A percentile compares a stretch with the other conserved stretches of the same genome.
Conservation (phyloP, 2,888 invertebrate species). For the Zele albiditarsus region DNA sequence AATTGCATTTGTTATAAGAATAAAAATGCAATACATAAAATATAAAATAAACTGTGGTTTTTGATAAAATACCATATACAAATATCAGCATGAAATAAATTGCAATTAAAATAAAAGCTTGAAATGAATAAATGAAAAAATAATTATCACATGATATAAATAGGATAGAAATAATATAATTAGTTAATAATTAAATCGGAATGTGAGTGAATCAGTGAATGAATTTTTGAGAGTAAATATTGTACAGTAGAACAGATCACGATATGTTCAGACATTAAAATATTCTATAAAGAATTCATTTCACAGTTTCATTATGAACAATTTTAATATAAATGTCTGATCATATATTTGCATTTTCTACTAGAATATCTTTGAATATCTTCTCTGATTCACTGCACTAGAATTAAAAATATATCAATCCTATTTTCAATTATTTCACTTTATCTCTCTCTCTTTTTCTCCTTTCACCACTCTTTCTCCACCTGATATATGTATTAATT, state of each 20-base stretch:
- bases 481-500: background rate
- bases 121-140: background rate
- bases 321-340: background rate
- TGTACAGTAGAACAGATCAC: background rate
- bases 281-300: background rate
- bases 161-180: background rate
- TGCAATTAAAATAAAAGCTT: background rate
- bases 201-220: background rate
- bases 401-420: conserved; percentile 5
- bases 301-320: background rate
- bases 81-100: conserved; percentile 4
- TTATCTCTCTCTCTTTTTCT: conserved; percentile 40
- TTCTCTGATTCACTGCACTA: background rate
- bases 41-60: background rate
- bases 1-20: background rate
- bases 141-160: background rate
- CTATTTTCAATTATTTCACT: conserved; percentile 20
- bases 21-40: too few species aligned
- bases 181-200: background rate
- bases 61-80: background rate
- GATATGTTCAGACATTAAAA: background rate
- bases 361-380: background rate
- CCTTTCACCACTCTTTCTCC: background rate
- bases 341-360: background rate
- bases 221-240: background rate